phyloP scores from a whole-genome alignment of 2,113 vertebrate species.

The Clarias batrachus region DNA sequence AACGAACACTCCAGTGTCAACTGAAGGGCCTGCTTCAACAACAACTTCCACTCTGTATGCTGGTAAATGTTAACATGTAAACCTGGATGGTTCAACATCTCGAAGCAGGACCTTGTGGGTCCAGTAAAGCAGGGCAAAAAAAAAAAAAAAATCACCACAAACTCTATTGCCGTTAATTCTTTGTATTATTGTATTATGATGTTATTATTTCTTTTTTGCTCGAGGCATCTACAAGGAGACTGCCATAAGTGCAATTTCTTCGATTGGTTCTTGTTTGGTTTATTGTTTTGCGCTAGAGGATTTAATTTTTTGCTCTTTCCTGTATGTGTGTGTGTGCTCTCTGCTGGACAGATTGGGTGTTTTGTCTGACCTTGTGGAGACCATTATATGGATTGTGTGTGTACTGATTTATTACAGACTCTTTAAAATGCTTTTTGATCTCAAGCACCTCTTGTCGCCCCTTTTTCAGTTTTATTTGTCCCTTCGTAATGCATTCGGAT shows the following conservation, averaged over 20 bases:
- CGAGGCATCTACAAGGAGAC: conserved; percentile 20
- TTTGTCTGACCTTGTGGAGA: conserved; percentile 22
- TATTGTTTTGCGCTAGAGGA: conserved; percentile 4
- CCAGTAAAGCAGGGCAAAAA: neutral
- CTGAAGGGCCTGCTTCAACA: neutral
- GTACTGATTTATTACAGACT: conserved; percentile 22
- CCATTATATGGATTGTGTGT: conserved; percentile 23
- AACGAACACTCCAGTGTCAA: conserved; percentile 1
- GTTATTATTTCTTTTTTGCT: conserved; percentile 5
- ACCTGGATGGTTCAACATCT: conserved; percentile 9
- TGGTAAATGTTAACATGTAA: neutral
- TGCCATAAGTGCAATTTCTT: conserved; percentile 36
- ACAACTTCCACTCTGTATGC: neutral
- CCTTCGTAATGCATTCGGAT: neutral
- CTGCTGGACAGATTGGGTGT: conserved; percentile 35
- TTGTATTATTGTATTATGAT: conserved; percentile 8
- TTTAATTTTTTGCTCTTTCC: neutral
- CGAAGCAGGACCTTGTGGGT: neutral
- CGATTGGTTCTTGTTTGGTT: neutral
- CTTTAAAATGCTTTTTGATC: neutral
- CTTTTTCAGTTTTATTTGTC: neutral
- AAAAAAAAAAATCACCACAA: neutral
- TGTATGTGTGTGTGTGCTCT: conserved; percentile 24
- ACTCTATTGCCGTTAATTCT: neutral
- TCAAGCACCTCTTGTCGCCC: neutral